phyloP scores from a whole-genome alignment of 1,140 invertebrate genomes.

The Portunus trituberculatus region DNA sequence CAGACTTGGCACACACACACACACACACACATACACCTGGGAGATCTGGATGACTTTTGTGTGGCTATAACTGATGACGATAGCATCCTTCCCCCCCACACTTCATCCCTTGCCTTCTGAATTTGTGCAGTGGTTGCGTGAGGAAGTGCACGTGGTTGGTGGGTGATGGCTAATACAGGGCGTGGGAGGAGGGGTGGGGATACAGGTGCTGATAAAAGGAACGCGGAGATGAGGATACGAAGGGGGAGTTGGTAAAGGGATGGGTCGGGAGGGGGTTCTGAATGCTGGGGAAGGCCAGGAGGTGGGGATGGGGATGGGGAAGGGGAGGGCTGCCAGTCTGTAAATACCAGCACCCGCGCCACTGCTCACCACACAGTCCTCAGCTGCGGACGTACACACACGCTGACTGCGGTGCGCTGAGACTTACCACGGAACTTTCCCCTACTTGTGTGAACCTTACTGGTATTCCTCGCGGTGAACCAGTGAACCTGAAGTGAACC shows the following conservation, averaged over 20 bases:
- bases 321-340: background rate
- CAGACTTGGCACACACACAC: too few relatives aligned
- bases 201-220: background rate
- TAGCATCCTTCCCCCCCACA: background rate
- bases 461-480: too few relatives aligned
- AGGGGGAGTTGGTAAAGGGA: background rate
- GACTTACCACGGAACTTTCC: too few relatives aligned
- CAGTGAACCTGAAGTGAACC: too few relatives aligned
- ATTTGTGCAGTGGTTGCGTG: background rate
- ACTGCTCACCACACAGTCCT: background rate
- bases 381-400: background rate
- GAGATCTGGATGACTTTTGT: too few relatives aligned
- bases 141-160: background rate
- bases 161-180: too few relatives aligned
- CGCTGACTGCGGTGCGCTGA: too few relatives aligned
- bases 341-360: slow-evolving; percentile 30
- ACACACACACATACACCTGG: too few relatives aligned
- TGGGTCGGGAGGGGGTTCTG: background rate
- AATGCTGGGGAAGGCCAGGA: background rate
- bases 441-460: too few relatives aligned
- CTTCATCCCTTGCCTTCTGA: background rate
- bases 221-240: background rate
- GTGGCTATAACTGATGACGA: too few relatives aligned
- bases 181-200: slow-evolving; percentile 14
- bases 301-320: background rate